Evolutionary conservation across 1,140 invertebrate genomes (phyloP).

Genomic region (Drosophila micromelanica): DNA sequence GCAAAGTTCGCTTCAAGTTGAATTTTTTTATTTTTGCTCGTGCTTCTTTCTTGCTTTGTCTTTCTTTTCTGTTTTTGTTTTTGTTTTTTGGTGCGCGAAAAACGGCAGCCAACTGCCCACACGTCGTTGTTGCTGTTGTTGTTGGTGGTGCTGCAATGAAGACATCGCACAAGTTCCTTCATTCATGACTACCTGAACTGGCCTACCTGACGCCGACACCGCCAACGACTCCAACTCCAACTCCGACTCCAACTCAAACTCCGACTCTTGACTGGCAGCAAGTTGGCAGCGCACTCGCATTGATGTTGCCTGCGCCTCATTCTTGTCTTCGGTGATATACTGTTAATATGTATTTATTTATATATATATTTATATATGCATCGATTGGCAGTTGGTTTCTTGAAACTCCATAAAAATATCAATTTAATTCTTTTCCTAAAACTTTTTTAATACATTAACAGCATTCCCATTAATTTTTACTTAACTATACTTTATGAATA

Average conservation of each 20-base stretch:
- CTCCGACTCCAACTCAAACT: not conserved
- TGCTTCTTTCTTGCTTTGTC: slow-evolving; percentile 3
- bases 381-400: no score
- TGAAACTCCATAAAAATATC: no score
- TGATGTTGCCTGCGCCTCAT: slow-evolving; percentile 12
- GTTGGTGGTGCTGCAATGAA: slow-evolving; percentile 33
- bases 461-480: no score
- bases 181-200: slow-evolving; percentile 48
- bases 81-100: slow-evolving; percentile 62
- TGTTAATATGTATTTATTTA: not conserved
- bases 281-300: slow-evolving; percentile 36
- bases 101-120: slow-evolving; percentile 78
- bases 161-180: slow-evolving; percentile 45
- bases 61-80: slow-evolving; percentile 19
- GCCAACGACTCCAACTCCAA: not conserved
- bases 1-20: slow-evolving; percentile 48
- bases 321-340: slow-evolving; percentile 14
- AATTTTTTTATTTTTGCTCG: slow-evolving; percentile 15
- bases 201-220: slow-evolving; percentile 35
- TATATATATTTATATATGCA: not conserved
- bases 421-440: no score
- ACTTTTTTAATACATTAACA: no score
- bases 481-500: no score
- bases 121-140: slow-evolving; percentile 45
- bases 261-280: slow-evolving; percentile 10